Evolutionary conservation across 2,888 invertebrate genomes (phyloP), one percentile per base, ranked within the genome.

Genomic region (Steinernema hermaphroditum): DNA sequence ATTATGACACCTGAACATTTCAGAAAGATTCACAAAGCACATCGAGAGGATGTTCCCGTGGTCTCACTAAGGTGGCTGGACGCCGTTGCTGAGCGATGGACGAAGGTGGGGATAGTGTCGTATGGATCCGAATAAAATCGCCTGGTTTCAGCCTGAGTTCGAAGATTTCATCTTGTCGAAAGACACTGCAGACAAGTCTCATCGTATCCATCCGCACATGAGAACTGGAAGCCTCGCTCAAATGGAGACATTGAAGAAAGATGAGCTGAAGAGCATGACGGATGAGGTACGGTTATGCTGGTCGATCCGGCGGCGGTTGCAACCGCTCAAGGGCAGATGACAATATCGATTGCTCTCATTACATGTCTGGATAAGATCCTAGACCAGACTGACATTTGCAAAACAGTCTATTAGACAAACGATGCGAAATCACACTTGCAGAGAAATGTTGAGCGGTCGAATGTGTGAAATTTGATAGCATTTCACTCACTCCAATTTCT

Each of bases 21-120:
- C 75, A 85, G 84, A 37, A 85, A 85, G 75, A 78, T 82, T 4
- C 80, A 79, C 50, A 73, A 75, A 49, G 85, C 85, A 1, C 54
- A 70, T 2, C 75, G 75, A 32, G 72, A 68, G 19, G 73, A 74
- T 8, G 82, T 83, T 27, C 79, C 80, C 44, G 77, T 84, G 12
- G 84, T 85, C 22, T 79, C 77, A 19, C 76, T 77, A 0, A 74
- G 75, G 19, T 85, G 85, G 85, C 74, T 85, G 14, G 78, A 79
- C 43, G 78, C 80, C 0, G 84, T 83, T 62, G 75, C 80, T 22
- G 82, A 81, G 37, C 76, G 77, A 14, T 85, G 84, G 84, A 71
- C 75, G 50, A 82, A 82, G 75, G 77, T 79, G 27, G 78, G 78
- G 29, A 73, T 68, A 71, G 41, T 22, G n/a, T n/a, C n/a, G n/a